Evolutionary conservation across 1,140 invertebrate genomes (phyloP).

Genomic region (Brachionus manjavacas): DNA sequence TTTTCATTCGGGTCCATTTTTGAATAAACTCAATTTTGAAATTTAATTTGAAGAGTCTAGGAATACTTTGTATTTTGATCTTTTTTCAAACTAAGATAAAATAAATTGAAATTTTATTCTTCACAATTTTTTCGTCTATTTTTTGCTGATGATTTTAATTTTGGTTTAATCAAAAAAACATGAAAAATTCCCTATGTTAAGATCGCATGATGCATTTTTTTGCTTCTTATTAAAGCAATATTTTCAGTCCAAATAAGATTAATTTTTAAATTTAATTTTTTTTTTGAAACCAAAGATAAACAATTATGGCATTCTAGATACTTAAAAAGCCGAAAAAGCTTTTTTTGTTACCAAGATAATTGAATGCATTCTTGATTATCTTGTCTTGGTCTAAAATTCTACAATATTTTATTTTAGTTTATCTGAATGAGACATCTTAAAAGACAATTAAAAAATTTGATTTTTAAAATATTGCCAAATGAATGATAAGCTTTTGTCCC

Average conservation of each 20-base stretch:
- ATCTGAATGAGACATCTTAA: background rate
- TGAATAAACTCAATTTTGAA: background rate
- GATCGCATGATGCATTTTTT: background rate
- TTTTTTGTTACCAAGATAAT: background rate
- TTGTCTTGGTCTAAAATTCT: background rate
- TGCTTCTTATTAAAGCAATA: background rate
- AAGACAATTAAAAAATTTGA: background rate
- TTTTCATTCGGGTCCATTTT: background rate
- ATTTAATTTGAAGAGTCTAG: background rate
- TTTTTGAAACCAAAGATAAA: no score
- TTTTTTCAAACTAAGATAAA: background rate
- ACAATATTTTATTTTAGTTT: background rate
- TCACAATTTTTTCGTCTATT: background rate
- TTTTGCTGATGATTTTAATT: background rate
- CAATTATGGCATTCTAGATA: background rate
- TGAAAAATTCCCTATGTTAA: background rate
- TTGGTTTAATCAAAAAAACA: background rate
- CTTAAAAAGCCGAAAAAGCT: background rate
- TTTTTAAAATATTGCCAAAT: background rate
- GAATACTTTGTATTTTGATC: background rate
- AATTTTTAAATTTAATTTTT: no score
- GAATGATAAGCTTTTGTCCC: background rate
- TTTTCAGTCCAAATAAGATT: background rate
- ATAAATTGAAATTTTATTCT: background rate
- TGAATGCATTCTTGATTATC: background rate